Conservation (phyloP, 2,113 vertebrate genomes). For the Triplophysa rosa region DNA sequence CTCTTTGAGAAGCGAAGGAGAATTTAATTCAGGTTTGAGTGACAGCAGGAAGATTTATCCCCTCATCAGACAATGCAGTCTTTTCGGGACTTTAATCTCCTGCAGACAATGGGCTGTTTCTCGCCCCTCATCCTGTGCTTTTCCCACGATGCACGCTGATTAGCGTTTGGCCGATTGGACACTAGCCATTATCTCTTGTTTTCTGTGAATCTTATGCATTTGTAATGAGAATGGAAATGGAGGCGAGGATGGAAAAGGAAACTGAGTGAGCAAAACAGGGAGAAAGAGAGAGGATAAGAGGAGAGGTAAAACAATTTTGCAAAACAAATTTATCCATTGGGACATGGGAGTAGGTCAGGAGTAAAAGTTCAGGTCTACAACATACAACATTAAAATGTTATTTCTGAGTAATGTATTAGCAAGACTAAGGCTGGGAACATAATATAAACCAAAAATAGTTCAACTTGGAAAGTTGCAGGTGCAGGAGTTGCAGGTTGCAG, state of each 20-base stretch:
- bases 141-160: conserved; percentile 99
- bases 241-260: conserved; percentile 47
- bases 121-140: conserved; percentile 82
- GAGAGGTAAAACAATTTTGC: conserved; percentile 61
- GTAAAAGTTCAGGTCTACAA: conserved; percentile 12
- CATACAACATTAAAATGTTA: too few relatives aligned
- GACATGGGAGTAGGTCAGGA: conserved; percentile 59
- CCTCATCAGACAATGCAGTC: conserved; percentile 91
- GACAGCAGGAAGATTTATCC: conserved; percentile 99
- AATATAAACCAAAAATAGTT: too few relatives aligned
- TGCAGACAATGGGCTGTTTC: conserved; percentile 93
- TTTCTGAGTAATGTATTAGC: too few relatives aligned
- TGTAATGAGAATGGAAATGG: conserved; percentile 69
- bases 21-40: conserved; percentile 99
- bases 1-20: conserved; percentile 95
- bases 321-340: conserved; percentile 71
- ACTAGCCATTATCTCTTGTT: conserved; percentile 89
- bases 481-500: neutral
- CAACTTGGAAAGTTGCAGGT: too few relatives aligned
- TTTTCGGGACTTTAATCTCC: conserved; percentile 97
- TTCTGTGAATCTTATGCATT: conserved; percentile 77
- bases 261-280: conserved; percentile 54
- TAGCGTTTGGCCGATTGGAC: conserved; percentile 83
- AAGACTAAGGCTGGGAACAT: too few relatives aligned
- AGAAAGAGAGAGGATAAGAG: conserved; percentile 64